Evolutionary conservation across 35 echinoderm and acorn worm species (phyloP), one percentile per base, ranked within the genome.

Genomic region (Apostichopus californicus): DNA sequence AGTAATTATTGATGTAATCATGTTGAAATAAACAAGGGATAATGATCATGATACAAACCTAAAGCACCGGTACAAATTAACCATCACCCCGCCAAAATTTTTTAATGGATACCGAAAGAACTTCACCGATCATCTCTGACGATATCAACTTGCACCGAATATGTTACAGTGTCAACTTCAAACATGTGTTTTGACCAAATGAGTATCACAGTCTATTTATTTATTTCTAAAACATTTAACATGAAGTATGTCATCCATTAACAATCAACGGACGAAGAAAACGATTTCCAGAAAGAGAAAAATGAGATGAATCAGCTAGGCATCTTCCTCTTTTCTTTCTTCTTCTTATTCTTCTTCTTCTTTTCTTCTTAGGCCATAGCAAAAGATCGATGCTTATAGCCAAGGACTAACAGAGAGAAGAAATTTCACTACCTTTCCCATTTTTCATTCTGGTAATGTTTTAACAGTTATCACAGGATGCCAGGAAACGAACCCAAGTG

Each of bases 391-490:
- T 17, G 14, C 34, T 46, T 46, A 46, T 21, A 18, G 21, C 71
- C 71, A 75, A 75, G 17, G 17, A 13, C 17, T 6, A 75, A 20
- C 71, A 75, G 71, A 52, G 13, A 20, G 78, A 82, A 12, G 9
- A 57, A 57, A 34, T 82, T 82, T 26, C 20, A 46, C 71, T 75
- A 18, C 71, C n/a, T n/a, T 75, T 22, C 71, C 6, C 71, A 75
- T 75, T 75, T 75, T 75, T 75, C 71, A 75, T 75, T 75, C 71
- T 75, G 20, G 81, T 85, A 56, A 85, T 85, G 81, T 85, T 85
- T 85, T 85, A 85, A 85, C 81, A 85, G 81, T 85, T 85, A 85
- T 55, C 81, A 56, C 15, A 58, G 71, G 71, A 75, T 75, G 71
- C 13, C 81, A 85, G 81, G 14, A 85, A 85, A 85, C 26, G 81